A percentile compares a stretch with the other conserved stretches of the same genome.
phyloP scores from a whole-genome alignment of 2,888 invertebrate genomes.

The Gryllus longicercus region DNA sequence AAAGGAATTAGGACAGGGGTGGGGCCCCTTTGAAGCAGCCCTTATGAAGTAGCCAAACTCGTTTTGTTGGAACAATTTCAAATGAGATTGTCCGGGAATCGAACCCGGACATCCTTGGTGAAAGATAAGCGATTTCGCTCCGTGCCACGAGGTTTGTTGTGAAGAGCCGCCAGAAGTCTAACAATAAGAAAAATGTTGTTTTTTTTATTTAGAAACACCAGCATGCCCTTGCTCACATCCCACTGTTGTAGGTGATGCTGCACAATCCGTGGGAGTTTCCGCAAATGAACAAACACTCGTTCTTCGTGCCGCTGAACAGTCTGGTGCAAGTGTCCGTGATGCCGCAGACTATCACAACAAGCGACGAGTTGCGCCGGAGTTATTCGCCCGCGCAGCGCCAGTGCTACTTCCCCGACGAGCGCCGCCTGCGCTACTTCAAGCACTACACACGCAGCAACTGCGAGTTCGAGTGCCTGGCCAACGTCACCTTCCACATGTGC shows the following conservation, averaged over 20 bases:
- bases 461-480: conserved; percentile 68
- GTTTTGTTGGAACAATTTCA: no score
- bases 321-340: conserved; percentile 68
- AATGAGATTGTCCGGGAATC: no score
- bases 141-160: no score
- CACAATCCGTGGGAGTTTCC: conserved; percentile 69
- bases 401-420: conserved; percentile 66
- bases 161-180: no score
- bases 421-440: conserved; percentile 61
- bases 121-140: no score
- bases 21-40: no score
- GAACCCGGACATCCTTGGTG: no score
- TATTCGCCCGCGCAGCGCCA: conserved; percentile 59
- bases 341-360: conserved; percentile 73
- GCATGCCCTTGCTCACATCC: no score
- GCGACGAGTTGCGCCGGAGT: conserved; percentile 56
- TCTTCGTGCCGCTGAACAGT: conserved; percentile 65
- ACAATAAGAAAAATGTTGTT: no score
- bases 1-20: no score
- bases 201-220: no score
- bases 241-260: conserved; percentile 52
- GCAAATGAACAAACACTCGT: conserved; percentile 64
- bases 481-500: conserved; percentile 60
- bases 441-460: conserved; percentile 71
- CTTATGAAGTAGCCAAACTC: no score